Conservation (phyloP, 1,140 invertebrate species). For the Drosophila repleta region DNA sequence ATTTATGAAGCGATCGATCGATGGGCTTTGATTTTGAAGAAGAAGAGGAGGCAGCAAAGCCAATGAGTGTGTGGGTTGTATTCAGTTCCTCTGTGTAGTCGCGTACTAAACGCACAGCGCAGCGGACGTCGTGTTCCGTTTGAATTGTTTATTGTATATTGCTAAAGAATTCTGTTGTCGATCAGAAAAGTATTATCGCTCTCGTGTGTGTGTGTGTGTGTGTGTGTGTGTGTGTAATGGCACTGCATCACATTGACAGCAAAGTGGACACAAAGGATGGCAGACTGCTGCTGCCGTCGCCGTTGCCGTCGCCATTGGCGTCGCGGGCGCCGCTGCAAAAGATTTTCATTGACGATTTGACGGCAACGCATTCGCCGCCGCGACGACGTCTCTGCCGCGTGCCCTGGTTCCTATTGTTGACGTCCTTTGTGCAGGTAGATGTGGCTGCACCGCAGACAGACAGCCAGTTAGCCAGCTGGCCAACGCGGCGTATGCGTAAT, state of each 20-base stretch:
- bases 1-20: conserved; percentile 27
- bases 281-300: conserved; percentile 40
- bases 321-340: conserved; percentile 50
- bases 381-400: conserved; percentile 56
- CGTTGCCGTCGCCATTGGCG: conserved; percentile 23
- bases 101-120: conserved; percentile 51
- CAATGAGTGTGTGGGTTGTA: conserved; percentile 27
- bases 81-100: conserved; percentile 44
- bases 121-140: conserved; percentile 42
- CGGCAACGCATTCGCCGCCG: conserved; percentile 13
- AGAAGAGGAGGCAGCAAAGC: neutral
- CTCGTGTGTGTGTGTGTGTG: no score
- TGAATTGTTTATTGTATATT: conserved; percentile 1
- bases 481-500: conserved; percentile 53
- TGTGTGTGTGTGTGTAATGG: conserved; percentile 33
- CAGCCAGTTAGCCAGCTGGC: conserved; percentile 17
- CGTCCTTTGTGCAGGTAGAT: conserved; percentile 67
- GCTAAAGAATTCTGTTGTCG: conserved; percentile 7
- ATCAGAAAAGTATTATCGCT: conserved; percentile 4
- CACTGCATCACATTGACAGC: conserved; percentile 34
- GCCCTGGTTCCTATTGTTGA: conserved; percentile 74
- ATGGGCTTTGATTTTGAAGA: no score
- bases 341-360: conserved; percentile 74
- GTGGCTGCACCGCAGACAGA: no score
- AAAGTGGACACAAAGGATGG: conserved; percentile 59